Base-by-base conservation (phyloP, 2,888 invertebrate species). In the Luperina testacea region DNA sequence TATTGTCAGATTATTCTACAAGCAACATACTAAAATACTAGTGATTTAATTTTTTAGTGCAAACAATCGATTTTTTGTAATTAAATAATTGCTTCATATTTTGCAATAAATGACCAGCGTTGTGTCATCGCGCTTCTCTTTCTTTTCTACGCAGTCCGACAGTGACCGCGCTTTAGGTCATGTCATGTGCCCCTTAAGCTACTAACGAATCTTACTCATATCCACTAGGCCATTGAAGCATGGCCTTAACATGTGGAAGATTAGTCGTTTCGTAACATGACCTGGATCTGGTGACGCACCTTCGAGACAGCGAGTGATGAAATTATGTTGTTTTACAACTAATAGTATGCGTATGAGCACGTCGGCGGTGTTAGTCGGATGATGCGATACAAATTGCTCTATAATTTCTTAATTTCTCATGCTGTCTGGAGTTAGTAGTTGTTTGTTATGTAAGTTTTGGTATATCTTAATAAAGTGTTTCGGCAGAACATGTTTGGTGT, bases 271-370 rank as follows among this genome's bases (percentile, higher is more conserved):
- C 89, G 84, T 79, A 90, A 89, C 80, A 78, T 90, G 90, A 90
- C 90, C 90, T 88, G 91, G 73, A 90, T 90, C 83, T 81, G 86
- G 85, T 90, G 89, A 90, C 90, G 90, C 90, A 81, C 89, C 89
- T 90, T 74, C 72, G 72, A 88, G 83, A 87, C 85, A 80, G 83
- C 81, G 78, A 75, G 87, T 90, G 86, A 86, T 87, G 90, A 89
- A 90, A 90, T 90, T 85, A 85, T 83, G 90, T 88, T 89, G 88
- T 89, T 90, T 90, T 90, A 89, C 83, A 85, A 85, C 84, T 90
- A 87, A 87, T 84, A 77, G 75, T 85, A 85, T 80, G 82, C 81
- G 80, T 73, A 81, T 76, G 87, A 71, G 57, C 87, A 85, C 75
- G 80, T 84, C 83, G 83, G 74, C 70, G 69, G 69, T 74, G 87